Percentiles rank a stretch among this genome's conserved stretches.
Evolutionary conservation across 1,140 invertebrate genomes (phyloP).

Genomic region (Oryzaephilus surinamensis): DNA sequence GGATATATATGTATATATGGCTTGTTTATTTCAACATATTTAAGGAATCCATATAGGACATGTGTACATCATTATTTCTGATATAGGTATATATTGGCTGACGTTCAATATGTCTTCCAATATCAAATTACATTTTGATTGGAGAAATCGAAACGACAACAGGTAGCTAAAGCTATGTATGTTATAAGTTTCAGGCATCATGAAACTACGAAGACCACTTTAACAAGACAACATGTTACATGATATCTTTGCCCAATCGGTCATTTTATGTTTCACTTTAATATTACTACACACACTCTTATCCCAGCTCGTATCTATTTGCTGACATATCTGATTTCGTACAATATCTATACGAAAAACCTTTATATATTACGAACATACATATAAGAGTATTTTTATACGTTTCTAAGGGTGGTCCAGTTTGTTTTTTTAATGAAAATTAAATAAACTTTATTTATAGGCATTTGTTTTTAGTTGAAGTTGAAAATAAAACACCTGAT

Average conservation of each 20-base stretch:
- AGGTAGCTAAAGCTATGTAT: too few relatives aligned
- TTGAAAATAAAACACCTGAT: too few relatives aligned
- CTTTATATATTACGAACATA: too few relatives aligned
- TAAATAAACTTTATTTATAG: too few relatives aligned
- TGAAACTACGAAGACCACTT: slow-evolving; percentile 10
- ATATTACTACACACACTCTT: too few relatives aligned
- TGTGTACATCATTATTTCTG: slow-evolving; percentile 31
- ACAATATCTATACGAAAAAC: too few relatives aligned
- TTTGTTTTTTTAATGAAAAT: too few relatives aligned
- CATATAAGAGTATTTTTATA: too few relatives aligned
- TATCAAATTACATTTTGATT: slow-evolving; percentile 32
- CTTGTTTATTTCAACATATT: slow-evolving; percentile 25
- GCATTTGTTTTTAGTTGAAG: too few relatives aligned
- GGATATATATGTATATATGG: too few relatives aligned
- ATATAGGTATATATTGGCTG: slow-evolving; percentile 23
- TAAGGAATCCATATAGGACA: slow-evolving; percentile 26
- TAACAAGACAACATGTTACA: slow-evolving; percentile 21
- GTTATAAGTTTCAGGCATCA: too few relatives aligned
- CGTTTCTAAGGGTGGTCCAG: too few relatives aligned
- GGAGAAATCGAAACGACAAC: slow-evolving; percentile 18
- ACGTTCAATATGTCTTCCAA: slow-evolving; percentile 17
- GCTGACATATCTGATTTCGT: slow-evolving; percentile 17
- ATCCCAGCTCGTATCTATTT: slow-evolving; percentile 11
- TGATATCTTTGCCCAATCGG: slow-evolving; percentile 15
- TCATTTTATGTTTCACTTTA: slow-evolving; percentile 12